Evolutionary conservation across 2,888 invertebrate species (phyloP).

Genomic region (Mesochorus sp.): DNA sequence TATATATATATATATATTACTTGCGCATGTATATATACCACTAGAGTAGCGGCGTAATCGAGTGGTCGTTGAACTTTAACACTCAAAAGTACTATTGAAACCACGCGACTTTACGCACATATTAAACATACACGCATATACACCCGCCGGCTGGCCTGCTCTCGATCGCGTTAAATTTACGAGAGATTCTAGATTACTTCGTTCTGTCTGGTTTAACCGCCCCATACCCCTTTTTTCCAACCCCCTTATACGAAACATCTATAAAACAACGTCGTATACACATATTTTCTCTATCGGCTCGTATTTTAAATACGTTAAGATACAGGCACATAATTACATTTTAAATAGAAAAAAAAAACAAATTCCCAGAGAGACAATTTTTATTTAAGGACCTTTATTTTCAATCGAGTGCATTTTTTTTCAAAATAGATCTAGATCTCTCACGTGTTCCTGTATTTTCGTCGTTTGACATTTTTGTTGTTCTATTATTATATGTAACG

Average conservation of each 20-base stretch:
- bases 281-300: neutral
- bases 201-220: constrained; percentile 27
- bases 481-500: no score
- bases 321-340: no score
- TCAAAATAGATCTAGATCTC: no score
- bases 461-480: no score
- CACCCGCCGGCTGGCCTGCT: constrained; percentile 54
- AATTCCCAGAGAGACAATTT: no score
- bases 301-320: no score
- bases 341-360: no score
- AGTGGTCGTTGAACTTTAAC: constrained; percentile 60
- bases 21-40: neutral
- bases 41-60: constrained; percentile 34
- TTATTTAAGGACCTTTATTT: no score
- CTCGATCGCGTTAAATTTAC: constrained; percentile 8
- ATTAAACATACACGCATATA: no score
- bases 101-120: neutral
- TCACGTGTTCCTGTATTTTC: no score
- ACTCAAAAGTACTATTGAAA: constrained; percentile 37
- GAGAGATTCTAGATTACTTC: constrained; percentile 48
- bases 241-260: neutral
- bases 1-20: neutral
- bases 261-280: neutral
- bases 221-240: constrained; percentile 40
- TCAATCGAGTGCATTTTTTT: no score